These are phyloP conservation scores for Forpus xanthops DNA, from an alignment of 2,797 vertebrate species.

Conservation along the genomic window DNA sequence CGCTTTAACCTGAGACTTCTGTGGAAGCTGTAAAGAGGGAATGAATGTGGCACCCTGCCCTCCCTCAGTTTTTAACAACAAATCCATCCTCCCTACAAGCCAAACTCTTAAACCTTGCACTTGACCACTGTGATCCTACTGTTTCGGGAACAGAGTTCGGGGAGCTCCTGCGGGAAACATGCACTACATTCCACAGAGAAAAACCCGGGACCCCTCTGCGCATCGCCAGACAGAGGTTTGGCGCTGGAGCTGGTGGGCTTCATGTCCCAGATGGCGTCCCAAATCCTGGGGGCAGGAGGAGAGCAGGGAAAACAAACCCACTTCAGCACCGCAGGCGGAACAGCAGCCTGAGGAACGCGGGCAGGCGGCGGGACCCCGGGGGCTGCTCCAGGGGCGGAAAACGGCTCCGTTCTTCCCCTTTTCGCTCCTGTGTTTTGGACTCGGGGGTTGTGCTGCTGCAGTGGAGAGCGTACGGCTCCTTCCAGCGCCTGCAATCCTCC, in stretches of 20 bases:
- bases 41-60: accelerated
- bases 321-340: conserved; percentile 69
- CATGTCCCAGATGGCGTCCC: not conserved
- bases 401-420: not conserved
- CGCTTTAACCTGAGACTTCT: not conserved
- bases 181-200: accelerated
- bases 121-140: not conserved
- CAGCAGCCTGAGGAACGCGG: conserved; percentile 51
- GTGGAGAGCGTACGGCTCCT: not conserved
- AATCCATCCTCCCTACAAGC: not conserved
- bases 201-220: accelerated
- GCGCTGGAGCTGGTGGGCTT: not conserved
- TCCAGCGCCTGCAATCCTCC: not conserved
- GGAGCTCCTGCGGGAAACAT: not conserved
- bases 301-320: not conserved
- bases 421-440: not conserved
- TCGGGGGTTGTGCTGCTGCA: not conserved
- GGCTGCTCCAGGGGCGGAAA: not conserved
- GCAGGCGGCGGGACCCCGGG: not conserved
- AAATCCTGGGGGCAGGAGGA: not conserved
- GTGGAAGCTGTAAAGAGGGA: not conserved
- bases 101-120: not conserved
- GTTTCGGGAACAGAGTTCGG: accelerated
- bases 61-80: not conserved
- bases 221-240: not conserved